Evolutionary conservation across 2,888 invertebrate species (phyloP), one percentile per base, ranked within the genome.

Genomic region (Yponomeuta sedellus): DNA sequence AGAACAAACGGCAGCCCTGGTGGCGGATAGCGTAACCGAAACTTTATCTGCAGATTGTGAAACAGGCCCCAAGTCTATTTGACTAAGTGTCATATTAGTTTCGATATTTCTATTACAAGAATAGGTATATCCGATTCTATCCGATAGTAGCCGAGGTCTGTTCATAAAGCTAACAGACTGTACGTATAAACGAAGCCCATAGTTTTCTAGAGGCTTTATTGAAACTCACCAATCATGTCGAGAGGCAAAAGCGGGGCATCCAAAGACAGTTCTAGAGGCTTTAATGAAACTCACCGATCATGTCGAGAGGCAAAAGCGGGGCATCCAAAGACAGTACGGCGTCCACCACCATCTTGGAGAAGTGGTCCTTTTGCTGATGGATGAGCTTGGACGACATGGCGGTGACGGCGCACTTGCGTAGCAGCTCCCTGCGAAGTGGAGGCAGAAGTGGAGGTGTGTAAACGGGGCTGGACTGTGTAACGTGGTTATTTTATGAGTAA

Each of bases 311-410:
- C 71, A 99, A 87, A 20, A 98, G 92, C 0, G 91, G 93, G 0
- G 85, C 85, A 81, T 99, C 99, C 68, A 99, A 86, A 19, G 94
- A 93, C 74, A 97, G 92, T 1, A 99, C 99, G 62, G 99, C 99
- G 78, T 99, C 98, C 0, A 99, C 99, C 8, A 99, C 99, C 95
- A 99, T 98, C 81, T 95, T 95, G 40, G 98, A 95, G 88, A 99
- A 99, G 91, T 98, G 98, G 61, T 95, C 96, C 81, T 97, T 97
- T 83, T 99, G 99, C 73, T 96, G 96, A 79, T 98, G 96, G 76
- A 99, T 98, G 70, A 99, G 92, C 86, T 99, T 99, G 0, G 99
- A 99, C 69, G 97, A 98, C 93, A 99, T 94, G 0, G 99, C 98
- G 0, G 99, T 99, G 0, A 96, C 94, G 0, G 99, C 99, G 84